These are phyloP conservation scores for Linurgus olivaceus DNA, from an alignment of 2,797 vertebrate species.

Conservation along the genomic window DNA sequence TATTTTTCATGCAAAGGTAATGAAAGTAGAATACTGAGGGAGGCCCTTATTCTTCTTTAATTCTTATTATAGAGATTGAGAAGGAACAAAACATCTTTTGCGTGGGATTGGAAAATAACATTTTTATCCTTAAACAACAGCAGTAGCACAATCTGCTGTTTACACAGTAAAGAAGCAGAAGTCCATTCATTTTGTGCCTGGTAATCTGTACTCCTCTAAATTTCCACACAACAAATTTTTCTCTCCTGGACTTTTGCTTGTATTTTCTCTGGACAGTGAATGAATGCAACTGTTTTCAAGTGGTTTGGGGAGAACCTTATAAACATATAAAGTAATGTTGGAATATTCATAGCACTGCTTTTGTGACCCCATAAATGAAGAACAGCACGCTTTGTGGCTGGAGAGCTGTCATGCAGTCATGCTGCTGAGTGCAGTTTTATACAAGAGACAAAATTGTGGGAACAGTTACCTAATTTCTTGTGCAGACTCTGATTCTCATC, in stretches of 20 bases:
- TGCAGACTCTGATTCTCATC: background rate
- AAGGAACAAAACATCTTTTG: background rate
- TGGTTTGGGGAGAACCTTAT: background rate
- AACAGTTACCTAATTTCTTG: background rate
- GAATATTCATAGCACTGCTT: background rate
- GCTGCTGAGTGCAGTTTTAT: fast-evolving
- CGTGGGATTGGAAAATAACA: background rate
- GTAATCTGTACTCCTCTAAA: background rate
- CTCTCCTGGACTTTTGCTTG: background rate
- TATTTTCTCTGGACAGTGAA: background rate
- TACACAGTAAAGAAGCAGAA: background rate
- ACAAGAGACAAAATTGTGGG: background rate
- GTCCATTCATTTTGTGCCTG: background rate
- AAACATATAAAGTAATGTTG: background rate
- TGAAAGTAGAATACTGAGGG: background rate
- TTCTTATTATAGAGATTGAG: background rate
- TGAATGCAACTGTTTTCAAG: background rate
- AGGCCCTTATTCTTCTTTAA: background rate
- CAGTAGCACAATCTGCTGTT: constrained; percentile 43
- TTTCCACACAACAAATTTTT: background rate
- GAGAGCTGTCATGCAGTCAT: background rate
- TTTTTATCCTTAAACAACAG: background rate
- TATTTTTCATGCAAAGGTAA: background rate
- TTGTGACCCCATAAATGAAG: background rate
- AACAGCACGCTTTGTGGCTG: background rate